phyloP scores from a whole-genome alignment of 1,140 invertebrate species.

The Anadara kagoshimensis region DNA sequence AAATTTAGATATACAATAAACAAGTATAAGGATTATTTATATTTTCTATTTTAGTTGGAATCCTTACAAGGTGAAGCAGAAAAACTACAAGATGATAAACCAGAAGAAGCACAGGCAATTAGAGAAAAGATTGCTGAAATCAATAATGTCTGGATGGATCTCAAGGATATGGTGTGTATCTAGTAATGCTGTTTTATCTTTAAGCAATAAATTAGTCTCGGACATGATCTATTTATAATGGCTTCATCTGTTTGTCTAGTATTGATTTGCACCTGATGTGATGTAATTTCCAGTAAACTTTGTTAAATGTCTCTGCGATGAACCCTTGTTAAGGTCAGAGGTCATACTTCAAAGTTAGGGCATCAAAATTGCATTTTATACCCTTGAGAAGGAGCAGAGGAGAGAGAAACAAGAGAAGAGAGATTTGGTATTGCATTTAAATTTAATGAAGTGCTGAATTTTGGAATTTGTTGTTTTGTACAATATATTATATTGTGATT shows the following conservation, averaged over 20 bases:
- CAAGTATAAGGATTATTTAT: background rate
- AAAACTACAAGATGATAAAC: slow-evolving; percentile 92
- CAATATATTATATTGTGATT: background rate
- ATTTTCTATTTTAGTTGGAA: slow-evolving; percentile 78
- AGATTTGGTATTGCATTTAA: too few relatives aligned
- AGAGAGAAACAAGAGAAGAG: too few relatives aligned
- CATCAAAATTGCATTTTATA: too few relatives aligned
- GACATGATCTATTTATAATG: background rate
- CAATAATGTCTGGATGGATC: slow-evolving; percentile 93
- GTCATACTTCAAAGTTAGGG: too few relatives aligned
- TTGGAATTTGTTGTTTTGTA: too few relatives aligned
- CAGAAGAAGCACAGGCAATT: slow-evolving; percentile 95
- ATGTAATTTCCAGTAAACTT: background rate
- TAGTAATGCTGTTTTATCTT: background rate
- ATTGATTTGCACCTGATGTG: background rate
- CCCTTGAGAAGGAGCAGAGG: too few relatives aligned
- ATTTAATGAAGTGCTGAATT: too few relatives aligned
- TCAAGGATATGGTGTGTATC: slow-evolving; percentile 90
- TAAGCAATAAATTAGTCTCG: background rate
- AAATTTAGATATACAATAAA: too few relatives aligned
- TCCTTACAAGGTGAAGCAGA: slow-evolving; percentile 94
- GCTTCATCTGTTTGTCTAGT: background rate
- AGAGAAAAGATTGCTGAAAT: slow-evolving; percentile 93
- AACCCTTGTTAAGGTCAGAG: too few relatives aligned
- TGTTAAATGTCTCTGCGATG: too few relatives aligned